These are phyloP conservation scores for Enoplosus armatus DNA, from an alignment of 2,797 vertebrate species.

Conservation along the genomic window DNA sequence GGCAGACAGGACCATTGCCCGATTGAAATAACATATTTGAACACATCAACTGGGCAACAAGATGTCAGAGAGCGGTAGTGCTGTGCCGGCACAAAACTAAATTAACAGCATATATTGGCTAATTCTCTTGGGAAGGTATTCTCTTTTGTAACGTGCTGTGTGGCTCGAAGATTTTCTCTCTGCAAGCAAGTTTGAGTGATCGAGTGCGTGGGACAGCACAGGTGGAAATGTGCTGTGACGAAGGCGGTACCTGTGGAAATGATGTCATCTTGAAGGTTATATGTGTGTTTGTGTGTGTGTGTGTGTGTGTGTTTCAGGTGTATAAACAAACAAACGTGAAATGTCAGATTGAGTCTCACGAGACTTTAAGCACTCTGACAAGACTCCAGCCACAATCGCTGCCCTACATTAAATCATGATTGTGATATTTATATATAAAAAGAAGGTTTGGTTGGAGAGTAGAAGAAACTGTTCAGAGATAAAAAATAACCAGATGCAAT, in stretches of 20 bases:
- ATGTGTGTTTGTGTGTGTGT: no score
- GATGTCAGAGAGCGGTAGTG: background rate
- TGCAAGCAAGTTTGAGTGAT: background rate
- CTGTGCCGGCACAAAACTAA: background rate
- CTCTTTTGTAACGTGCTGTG: constrained; percentile 5
- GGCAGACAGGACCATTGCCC: constrained; percentile 21
- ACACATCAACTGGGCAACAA: background rate
- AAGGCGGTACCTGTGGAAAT: background rate
- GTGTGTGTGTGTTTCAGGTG: no score
- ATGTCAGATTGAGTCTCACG: no score
- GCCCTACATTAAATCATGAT: no score
- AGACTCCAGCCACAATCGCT: no score
- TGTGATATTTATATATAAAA: no score
- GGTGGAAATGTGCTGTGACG: background rate
- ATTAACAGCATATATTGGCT: background rate
- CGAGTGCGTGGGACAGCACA: background rate
- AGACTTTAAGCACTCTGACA: no score
- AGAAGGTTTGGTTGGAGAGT: no score
- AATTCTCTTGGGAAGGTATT: constrained; percentile 4
- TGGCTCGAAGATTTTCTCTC: background rate
- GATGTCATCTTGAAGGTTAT: no score
- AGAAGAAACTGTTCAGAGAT: background rate
- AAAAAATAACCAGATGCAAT: background rate
- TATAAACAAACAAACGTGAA: no score
- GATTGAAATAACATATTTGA: constrained; percentile 27